Percentiles rank a stretch among this genome's conserved stretches.
phyloP scores from a whole-genome alignment of 35 echinoderm and acorn worm species.

The Acanthaster planci region DNA sequence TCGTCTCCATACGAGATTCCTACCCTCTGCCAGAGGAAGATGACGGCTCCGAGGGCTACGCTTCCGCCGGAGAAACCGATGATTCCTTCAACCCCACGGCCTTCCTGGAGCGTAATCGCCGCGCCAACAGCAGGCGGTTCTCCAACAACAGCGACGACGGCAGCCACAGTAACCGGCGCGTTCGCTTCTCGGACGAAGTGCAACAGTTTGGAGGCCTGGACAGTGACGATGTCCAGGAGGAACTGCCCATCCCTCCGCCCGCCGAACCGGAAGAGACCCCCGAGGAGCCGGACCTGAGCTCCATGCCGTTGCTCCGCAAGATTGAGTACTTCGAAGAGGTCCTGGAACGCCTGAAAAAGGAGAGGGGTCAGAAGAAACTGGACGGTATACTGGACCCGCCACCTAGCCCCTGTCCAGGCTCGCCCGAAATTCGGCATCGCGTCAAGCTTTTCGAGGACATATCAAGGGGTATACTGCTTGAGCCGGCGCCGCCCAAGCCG shows the following conservation, averaged over 20 bases:
- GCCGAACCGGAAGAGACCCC: background rate
- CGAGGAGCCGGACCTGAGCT: conserved; percentile 27
- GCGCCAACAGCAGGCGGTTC: conserved; percentile 45
- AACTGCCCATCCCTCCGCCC: background rate
- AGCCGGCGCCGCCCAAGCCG: conserved; percentile 32
- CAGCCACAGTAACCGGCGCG: conserved; percentile 43
- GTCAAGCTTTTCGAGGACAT: conserved; percentile 63
- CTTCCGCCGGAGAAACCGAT: conserved; percentile 78
- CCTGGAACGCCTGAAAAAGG: background rate
- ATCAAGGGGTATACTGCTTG: conserved; percentile 11
- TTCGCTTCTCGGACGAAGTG: conserved; percentile 89
- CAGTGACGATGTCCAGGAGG: background rate
- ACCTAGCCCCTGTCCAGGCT: background rate
- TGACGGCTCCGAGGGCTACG: conserved; percentile 86
- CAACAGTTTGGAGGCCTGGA: conserved; percentile 45
- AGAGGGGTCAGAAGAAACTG: conserved; percentile 14
- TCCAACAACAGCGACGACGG: conserved; percentile 47
- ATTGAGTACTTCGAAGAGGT: conserved; percentile 64
- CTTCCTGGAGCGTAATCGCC: conserved; percentile 76
- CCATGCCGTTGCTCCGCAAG: conserved; percentile 32
- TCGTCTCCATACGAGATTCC: conserved; percentile 45
- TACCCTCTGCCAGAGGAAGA: conserved; percentile 82
- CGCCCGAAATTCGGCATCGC: conserved; percentile 40
- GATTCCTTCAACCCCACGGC: conserved; percentile 81
- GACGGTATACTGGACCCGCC: conserved; percentile 25